Base-by-base conservation (phyloP, 1,140 invertebrate species). In the Drosophila cardini region DNA sequence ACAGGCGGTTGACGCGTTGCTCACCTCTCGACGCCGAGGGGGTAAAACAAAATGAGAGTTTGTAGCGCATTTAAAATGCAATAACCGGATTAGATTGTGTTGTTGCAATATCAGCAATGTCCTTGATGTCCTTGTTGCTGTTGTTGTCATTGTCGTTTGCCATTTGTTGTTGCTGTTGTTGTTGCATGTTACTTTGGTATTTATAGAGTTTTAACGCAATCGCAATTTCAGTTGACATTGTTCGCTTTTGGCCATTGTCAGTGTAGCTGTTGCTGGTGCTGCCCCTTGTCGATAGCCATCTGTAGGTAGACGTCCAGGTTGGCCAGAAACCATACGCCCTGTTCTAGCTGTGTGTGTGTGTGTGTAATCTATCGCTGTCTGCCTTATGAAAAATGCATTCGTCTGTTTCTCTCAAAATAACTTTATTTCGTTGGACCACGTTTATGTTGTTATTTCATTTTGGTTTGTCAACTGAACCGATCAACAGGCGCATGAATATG, bases 131-230 rank as follows among this genome's bases (percentile, higher is more conserved):
- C 56, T 63, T 75, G 18, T 46, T 50, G 32, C 18, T 62, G 6
- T 15, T 62, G 56, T 55, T 65, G 38, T 5, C 21, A 4, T 26
- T 26, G 4, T 26, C 21, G 21, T 26, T 26, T 26, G 21, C 2
- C 21, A 15, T 18, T 40, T 43, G 50, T n/a, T 56, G 38, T 40
- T 61, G 53, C 56, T 63, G 64, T 46, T 56, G 63, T 63, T 84
- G 83, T 72, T 80, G 77, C 78, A 78, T 86, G 81, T 89, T 90
- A 90, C 85, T 90, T 73, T 90, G 72, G 81, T 90, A 90, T 90
- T 90, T 90, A 90, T 90, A 90, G 86, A 90, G 86, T 90, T 90
- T 90, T 90, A 90, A 90, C 86, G 80, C 86, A 90, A 90, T 90
- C 86, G 78, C 86, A 86, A 86, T 86, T 90, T 80, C 82, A 84